Conservation (phyloP, 2,113 vertebrate genomes). For the Lanius ludovicianus region DNA sequence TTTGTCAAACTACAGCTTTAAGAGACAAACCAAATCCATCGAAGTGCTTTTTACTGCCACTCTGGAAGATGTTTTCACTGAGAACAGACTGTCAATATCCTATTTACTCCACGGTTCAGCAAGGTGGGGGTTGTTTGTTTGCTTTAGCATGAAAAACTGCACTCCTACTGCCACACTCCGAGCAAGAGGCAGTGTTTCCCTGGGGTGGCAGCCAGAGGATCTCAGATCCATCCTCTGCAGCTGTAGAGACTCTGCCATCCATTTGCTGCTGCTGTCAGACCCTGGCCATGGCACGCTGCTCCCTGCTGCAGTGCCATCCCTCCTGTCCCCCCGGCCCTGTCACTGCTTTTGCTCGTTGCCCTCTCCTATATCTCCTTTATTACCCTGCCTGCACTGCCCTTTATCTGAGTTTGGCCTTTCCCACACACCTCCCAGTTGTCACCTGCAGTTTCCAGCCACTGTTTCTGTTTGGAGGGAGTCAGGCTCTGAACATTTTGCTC, state of each 20-base stretch:
- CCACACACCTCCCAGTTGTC: not conserved
- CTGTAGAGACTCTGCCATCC: not conserved
- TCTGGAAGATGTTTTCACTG: not conserved
- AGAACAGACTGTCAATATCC: not conserved
- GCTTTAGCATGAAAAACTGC: not conserved
- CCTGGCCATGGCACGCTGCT: not conserved
- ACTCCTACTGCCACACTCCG: not conserved
- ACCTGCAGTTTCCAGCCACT: not conserved
- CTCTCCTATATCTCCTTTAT: not conserved
- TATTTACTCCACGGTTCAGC: not conserved
- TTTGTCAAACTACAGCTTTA: not conserved
- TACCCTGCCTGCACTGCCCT: not conserved
- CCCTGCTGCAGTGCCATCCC: not conserved
- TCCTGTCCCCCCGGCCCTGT: not conserved
- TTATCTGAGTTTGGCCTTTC: not conserved
- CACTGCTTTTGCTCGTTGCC: not conserved
- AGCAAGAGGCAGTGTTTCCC: not conserved
- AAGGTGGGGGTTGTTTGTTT: not conserved
- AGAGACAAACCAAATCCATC: not conserved
- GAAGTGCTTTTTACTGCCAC: not conserved
- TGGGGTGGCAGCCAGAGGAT: not conserved
- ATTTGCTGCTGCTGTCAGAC: not conserved
- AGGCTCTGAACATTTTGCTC: not conserved
- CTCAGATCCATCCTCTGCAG: not conserved
- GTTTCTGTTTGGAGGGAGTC: not conserved